These are phyloP conservation scores for Ethmia dodecea DNA, from an alignment of 2,888 invertebrate genomes.

Conservation along the genomic window DNA sequence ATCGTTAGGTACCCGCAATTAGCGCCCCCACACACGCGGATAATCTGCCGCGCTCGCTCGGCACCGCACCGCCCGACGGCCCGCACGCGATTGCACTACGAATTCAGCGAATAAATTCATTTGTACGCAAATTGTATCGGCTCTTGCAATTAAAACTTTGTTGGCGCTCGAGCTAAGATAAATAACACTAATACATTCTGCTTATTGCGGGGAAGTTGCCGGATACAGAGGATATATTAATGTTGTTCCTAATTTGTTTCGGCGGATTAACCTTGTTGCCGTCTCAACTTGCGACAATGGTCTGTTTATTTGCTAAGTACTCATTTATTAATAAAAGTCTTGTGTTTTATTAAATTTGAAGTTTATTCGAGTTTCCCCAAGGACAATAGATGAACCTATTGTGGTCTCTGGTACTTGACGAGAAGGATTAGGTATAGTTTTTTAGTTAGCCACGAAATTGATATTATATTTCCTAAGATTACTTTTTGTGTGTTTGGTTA, in stretches of 20 bases:
- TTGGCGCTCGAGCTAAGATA: constrained; percentile 74
- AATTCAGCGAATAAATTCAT: constrained; percentile 76
- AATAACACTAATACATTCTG: constrained; percentile 77
- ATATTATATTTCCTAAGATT: too few relatives aligned
- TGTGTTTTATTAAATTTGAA: too few relatives aligned
- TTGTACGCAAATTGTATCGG: constrained; percentile 78
- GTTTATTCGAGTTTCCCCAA: too few relatives aligned
- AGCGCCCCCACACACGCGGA: constrained; percentile 68
- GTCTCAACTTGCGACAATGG: constrained; percentile 54
- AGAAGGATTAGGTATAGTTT: too few relatives aligned
- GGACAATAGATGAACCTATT: too few relatives aligned
- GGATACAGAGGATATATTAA: constrained; percentile 73
- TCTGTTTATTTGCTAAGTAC: constrained; percentile 56
- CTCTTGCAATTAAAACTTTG: constrained; percentile 78
- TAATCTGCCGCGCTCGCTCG: constrained; percentile 43
- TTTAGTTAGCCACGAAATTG: too few relatives aligned
- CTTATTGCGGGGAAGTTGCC: constrained; percentile 72
- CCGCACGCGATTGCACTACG: constrained; percentile 62
- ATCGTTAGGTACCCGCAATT: constrained; percentile 69
- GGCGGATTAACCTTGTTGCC: constrained; percentile 65
- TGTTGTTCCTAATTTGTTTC: constrained; percentile 75
- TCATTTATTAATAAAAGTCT: too few relatives aligned
- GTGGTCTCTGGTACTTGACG: too few relatives aligned
- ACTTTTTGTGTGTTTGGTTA: constrained; percentile 21
- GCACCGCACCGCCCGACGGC: constrained; percentile 27